Evolutionary conservation across 2,113 vertebrate genomes (phyloP).

Genomic region (Salvelinus namaycush): DNA sequence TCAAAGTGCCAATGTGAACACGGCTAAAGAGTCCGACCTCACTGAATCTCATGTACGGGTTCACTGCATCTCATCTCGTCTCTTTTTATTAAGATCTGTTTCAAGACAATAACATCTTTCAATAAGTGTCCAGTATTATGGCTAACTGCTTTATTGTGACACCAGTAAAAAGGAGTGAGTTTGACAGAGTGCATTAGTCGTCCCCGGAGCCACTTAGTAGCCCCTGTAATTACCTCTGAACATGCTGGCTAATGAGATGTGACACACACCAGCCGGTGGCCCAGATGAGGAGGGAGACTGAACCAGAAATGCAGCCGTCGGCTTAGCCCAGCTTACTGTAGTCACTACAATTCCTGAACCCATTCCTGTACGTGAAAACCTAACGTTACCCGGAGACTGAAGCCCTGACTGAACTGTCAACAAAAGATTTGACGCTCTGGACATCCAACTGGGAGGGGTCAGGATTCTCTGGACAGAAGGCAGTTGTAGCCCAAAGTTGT

Average conservation of each 20-base stretch:
- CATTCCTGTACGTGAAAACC: slow-evolving; percentile 22
- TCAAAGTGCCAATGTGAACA: too few species aligned
- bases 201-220: slow-evolving; percentile 50
- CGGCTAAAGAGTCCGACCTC: too few species aligned
- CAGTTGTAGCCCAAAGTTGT: slow-evolving; percentile 57
- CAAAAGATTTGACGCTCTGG: slow-evolving; percentile 26
- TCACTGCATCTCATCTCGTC: neutral
- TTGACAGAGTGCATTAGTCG: too few species aligned
- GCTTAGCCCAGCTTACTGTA: slow-evolving; percentile 31
- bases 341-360: slow-evolving; percentile 7
- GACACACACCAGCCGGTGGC: slow-evolving; percentile 81
- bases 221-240: slow-evolving; percentile 66
- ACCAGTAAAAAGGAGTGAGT: too few species aligned
- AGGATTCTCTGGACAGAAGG: slow-evolving; percentile 30
- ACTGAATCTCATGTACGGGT: neutral
- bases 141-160: neutral
- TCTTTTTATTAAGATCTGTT: neutral
- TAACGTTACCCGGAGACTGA: slow-evolving; percentile 25
- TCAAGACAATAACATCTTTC: neutral
- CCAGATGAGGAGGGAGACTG: slow-evolving; percentile 34
- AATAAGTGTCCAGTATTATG: neutral
- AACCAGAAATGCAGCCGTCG: slow-evolving; percentile 22
- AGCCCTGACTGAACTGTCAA: slow-evolving; percentile 12
- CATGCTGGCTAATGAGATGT: slow-evolving; percentile 75
- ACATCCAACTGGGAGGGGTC: slow-evolving; percentile 15